Percentiles rank a stretch among this genome's conserved stretches.
Evolutionary conservation across 1,140 invertebrate species (phyloP).

Genomic region (Anagrus nilaparvatae): DNA sequence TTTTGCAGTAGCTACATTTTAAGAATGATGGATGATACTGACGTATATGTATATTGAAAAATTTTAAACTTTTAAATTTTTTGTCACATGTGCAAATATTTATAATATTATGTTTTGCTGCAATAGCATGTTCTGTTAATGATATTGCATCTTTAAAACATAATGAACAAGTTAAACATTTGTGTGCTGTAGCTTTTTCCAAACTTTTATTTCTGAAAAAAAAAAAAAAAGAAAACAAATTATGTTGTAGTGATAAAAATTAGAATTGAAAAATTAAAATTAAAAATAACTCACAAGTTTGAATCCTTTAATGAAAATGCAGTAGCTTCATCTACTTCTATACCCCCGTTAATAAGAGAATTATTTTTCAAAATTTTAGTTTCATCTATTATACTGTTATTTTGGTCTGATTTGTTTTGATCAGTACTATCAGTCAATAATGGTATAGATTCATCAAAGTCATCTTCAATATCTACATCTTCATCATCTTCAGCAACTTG

Average conservation of each 20-base stretch:
- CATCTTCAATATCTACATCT: constrained; percentile 32
- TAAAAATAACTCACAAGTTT: constrained; percentile 12
- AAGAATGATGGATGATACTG: constrained; percentile 18
- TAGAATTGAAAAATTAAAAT: constrained; percentile 3
- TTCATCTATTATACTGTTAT: constrained; percentile 9
- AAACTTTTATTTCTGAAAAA: constrained; percentile 8
- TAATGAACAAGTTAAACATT: constrained; percentile 7
- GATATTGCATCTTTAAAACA: constrained; percentile 6
- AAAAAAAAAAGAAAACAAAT: background rate
- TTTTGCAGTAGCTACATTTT: constrained; percentile 26
- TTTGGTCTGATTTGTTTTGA: too few species aligned
- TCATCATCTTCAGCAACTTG: constrained; percentile 25
- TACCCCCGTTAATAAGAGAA: background rate
- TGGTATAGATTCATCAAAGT: too few species aligned
- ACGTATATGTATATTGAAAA: constrained; percentile 20
- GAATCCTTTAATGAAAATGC: background rate
- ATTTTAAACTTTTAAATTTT: constrained; percentile 21
- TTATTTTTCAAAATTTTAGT: background rate
- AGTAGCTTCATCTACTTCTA: background rate
- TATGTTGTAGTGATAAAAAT: background rate
- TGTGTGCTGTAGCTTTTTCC: background rate
- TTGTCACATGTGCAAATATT: constrained; percentile 23
- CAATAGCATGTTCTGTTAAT: constrained; percentile 9
- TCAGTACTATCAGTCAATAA: too few species aligned
- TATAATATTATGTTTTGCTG: constrained; percentile 10